Percentiles rank a stretch among this genome's conserved stretches.
These are phyloP conservation scores for Gambusia holbrooki DNA, from an alignment of 2,113 vertebrate species.

Conservation along the genomic window DNA sequence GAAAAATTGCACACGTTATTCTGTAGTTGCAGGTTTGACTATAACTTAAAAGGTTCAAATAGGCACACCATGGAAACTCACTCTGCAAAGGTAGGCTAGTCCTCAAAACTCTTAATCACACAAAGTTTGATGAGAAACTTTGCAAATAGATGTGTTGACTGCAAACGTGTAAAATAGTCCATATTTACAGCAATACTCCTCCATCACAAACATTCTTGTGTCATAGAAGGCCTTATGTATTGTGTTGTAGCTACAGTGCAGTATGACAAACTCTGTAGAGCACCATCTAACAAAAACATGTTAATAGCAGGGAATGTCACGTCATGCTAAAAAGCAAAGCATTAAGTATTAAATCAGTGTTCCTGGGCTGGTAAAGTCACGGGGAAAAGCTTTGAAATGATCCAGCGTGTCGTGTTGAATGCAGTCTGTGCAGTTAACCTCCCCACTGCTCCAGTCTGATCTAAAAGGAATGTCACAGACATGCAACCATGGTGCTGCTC, in stretches of 20 bases:
- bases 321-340: conserved; percentile 36
- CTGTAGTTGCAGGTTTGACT: conserved; percentile 27
- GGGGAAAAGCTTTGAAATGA: conserved; percentile 23
- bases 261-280: conserved; percentile 24
- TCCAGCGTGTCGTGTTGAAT: conserved; percentile 54
- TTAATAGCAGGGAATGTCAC: conserved; percentile 47
- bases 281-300: conserved; percentile 16
- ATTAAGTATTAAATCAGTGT: background rate
- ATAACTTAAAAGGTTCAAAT: conserved; percentile 15
- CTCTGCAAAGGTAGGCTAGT: conserved; percentile 60
- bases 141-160: conserved; percentile 31
- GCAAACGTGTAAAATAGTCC: conserved; percentile 20
- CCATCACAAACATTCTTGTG: conserved; percentile 49
- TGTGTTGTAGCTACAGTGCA: background rate
- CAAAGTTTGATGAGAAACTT: conserved; percentile 14
- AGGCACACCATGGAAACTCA: conserved; percentile 52
- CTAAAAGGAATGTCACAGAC: conserved; percentile 20
- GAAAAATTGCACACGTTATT: conserved; percentile 13
- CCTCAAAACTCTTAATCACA: conserved; percentile 65
- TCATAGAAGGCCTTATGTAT: conserved; percentile 35
- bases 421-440: conserved; percentile 17
- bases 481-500: conserved; percentile 37
- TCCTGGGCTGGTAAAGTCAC: conserved; percentile 48
- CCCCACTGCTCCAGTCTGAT: conserved; percentile 27
- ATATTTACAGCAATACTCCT: conserved; percentile 70